phyloP scores from a whole-genome alignment of 2,113 vertebrate genomes.

The Pipa parva region DNA sequence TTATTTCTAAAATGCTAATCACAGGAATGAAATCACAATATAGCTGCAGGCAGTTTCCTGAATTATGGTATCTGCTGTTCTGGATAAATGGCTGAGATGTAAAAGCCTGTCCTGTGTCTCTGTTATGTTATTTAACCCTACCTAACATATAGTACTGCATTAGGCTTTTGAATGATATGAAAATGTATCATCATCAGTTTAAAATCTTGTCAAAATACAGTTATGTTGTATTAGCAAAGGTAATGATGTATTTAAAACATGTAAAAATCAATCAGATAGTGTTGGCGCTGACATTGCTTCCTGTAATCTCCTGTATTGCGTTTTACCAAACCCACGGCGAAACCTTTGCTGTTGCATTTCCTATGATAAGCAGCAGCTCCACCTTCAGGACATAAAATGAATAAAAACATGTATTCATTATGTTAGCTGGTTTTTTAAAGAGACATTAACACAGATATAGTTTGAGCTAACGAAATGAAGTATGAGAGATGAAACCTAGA shows the following conservation, averaged over 20 bases:
- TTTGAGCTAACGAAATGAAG: too few species aligned
- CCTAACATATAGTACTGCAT: neutral
- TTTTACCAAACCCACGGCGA: conserved; percentile 2
- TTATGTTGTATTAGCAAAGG: conserved; percentile 5
- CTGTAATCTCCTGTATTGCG: conserved; percentile 27
- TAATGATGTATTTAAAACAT: conserved; percentile 9
- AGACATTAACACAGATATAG: too few species aligned
- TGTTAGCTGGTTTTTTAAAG: too few species aligned
- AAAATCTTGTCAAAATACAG: conserved; percentile 1
- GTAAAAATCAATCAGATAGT: conserved; percentile 26
- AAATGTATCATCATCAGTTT: conserved; percentile 13
- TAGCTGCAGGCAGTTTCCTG: too few species aligned
- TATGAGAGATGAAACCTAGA: too few species aligned
- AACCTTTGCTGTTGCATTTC: neutral
- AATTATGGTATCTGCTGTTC: too few species aligned
- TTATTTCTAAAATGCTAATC: too few species aligned
- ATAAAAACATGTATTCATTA: too few species aligned
- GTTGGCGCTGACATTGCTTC: conserved; percentile 24
- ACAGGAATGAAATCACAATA: too few species aligned
- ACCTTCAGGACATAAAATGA: conserved; percentile 5
- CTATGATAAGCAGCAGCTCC: conserved; percentile 1
- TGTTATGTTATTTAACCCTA: neutral
- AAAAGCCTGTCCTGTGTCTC: neutral
- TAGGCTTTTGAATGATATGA: conserved; percentile 1
- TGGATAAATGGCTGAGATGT: neutral